These are phyloP conservation scores for Allacma fusca DNA, from an alignment of 2,888 invertebrate species.

Conservation along the genomic window DNA sequence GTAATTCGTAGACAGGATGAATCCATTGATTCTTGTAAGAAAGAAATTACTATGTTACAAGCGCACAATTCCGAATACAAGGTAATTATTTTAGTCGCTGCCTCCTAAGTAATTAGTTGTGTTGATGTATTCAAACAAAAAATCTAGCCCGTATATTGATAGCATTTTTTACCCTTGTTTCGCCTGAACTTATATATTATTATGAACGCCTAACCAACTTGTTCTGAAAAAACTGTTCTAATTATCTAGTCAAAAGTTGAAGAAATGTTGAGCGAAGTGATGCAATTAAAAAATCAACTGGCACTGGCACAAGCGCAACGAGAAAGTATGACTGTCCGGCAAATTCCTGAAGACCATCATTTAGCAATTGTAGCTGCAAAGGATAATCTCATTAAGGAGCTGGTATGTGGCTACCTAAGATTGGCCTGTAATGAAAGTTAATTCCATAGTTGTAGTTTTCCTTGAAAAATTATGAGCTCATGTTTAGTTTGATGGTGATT, in stretches of 20 bases:
- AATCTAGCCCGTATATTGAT: too few relatives aligned
- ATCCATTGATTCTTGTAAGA: constrained; percentile 54
- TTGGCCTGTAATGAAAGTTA: background rate
- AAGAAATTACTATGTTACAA: constrained; percentile 51
- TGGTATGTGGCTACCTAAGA: constrained; percentile 51
- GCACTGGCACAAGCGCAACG: constrained; percentile 59
- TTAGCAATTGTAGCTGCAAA: constrained; percentile 72
- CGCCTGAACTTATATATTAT: too few relatives aligned
- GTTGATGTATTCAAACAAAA: too few relatives aligned
- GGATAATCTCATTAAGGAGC: constrained; percentile 74
- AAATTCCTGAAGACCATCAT: constrained; percentile 53
- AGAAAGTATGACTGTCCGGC: constrained; percentile 48
- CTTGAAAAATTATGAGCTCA: too few relatives aligned
- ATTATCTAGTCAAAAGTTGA: constrained; percentile 55
- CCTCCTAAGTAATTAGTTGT: background rate
- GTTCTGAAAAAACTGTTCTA: too few relatives aligned
- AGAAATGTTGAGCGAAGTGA: constrained; percentile 55
- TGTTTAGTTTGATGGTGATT: too few relatives aligned
- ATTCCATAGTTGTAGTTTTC: too few relatives aligned
- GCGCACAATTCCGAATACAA: constrained; percentile 51
- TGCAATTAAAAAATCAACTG: constrained; percentile 60
- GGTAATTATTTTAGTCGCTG: constrained; percentile 50
- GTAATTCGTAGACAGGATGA: constrained; percentile 60
- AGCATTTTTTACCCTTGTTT: too few relatives aligned
- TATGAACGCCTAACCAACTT: too few relatives aligned